Evolutionary conservation across 2,888 invertebrate species (phyloP).

Genomic region (Pandemis corylana): DNA sequence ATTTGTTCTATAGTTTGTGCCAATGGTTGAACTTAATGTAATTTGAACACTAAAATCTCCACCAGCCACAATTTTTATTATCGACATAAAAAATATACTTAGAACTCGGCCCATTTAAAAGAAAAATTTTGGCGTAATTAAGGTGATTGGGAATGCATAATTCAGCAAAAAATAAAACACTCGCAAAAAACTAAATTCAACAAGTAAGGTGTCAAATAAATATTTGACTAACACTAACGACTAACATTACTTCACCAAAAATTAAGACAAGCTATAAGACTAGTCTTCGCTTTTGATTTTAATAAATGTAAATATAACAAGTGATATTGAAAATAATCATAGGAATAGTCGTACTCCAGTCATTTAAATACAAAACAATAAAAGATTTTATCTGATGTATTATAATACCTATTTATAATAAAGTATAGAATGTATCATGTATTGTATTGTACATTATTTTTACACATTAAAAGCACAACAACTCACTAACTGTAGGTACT

Average conservation of each 20-base stretch:
- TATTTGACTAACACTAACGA: background rate
- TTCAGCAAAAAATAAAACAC: background rate
- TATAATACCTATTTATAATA: background rate
- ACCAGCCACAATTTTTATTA: too few species aligned
- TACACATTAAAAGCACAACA: conserved; percentile 14
- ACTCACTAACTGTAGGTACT: background rate
- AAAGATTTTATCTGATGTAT: background rate
- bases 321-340: background rate
- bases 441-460: background rate
- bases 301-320: background rate
- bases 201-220: background rate
- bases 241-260: background rate
- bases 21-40: background rate
- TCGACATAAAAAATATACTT: background rate
- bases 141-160: background rate
- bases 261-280: conserved; percentile 3
- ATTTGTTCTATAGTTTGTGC: conserved; percentile 2
- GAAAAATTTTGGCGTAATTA: background rate
- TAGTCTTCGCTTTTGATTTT: background rate
- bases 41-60: background rate
- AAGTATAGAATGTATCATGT: background rate
- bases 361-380: background rate
- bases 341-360: background rate
- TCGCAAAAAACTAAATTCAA: background rate
- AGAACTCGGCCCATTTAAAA: background rate